Evolutionary conservation across 2,888 invertebrate genomes (phyloP), one percentile per base, ranked within the genome.

Genomic region (Apomyelois bistriatella): DNA sequence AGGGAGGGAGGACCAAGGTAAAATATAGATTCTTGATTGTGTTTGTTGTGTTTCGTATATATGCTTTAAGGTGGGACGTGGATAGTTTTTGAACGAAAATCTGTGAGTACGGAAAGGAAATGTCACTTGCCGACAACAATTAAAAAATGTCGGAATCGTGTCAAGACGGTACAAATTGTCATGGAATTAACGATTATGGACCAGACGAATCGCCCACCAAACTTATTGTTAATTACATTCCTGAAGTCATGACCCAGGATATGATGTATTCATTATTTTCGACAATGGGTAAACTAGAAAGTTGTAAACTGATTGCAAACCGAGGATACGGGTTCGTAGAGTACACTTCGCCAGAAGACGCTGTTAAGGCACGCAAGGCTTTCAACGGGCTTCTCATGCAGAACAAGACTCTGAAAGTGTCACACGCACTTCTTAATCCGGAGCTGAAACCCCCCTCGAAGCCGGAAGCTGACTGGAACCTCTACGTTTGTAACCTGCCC

Each of bases 91-190:
- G 76, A 83, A 86, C 83, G 82, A 58, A 54, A 32, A 47, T 57
- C 54, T 60, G 66, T 65, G 63, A 13, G 17, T 66, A 78, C 76
- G 79, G 70, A 72, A 66, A 65, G 68, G 69, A 87, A 89, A 89
- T 90, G 90, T 91, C 90, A 90, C 85, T 86, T 82, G 75, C 82
- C 85, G 88, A 88, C 90, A 91, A 90, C 90, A 90, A 90, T 89
- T 91, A 90, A 90, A 90, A 90, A 91, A 91, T 91, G 90, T 90
- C 90, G 90, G 90, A 90, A 86, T 90, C 90, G 90, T 91, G 90
- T 91, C 90, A 91, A 85, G 90, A 90, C 87, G 89, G 85, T 89
- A 46, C 16, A 46, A 90, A 88, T 89, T 90, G 90, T 90, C 90
- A 90, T 81, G 90, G 87, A 87, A 88, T 75, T 87, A 87, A 80